Evolutionary conservation across 2,113 vertebrate species (phyloP), one percentile per base, ranked within the genome.

Genomic region (Syngnathus floridae): DNA sequence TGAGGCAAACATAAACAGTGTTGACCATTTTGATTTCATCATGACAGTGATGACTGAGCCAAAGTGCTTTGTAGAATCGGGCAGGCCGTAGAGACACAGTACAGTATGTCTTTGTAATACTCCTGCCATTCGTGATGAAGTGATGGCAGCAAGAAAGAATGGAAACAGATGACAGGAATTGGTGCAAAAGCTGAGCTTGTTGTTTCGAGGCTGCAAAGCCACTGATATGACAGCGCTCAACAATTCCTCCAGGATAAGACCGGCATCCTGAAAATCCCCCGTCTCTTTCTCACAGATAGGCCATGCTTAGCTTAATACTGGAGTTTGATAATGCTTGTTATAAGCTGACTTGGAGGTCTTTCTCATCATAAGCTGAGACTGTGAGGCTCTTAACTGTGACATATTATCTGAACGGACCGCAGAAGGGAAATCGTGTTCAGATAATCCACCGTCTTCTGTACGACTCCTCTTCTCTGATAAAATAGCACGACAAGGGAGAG

Each of bases 311-410:
- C 63, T 71, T 79, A 83, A 77, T 69, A 74, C 62, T 75, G 67
- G 62, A 73, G 72, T 76, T 59, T 73, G 80, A 82, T 78, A 78
- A 75, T 77, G 76, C 65, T 66, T 74, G 74, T 70, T 74, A 65
- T 75, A 71, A 77, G 70, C 55, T 4, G 45, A 79, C 74, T 72
- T 72, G 63, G 72, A 76, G 70, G 72, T 72, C 71, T 67, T 76
- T 41, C 64, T 71, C 71, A 64, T 77, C 66, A 57, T 40, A 70
- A 60, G 62, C 69, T 36, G 73, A 57, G 61, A 76, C 66, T 69
- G 70, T 66, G 67, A 72, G 78, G 68, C 70, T 75, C 66, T 80
- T 77, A 72, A 73, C 35, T 31, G 62, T 19, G 40, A 64, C 56
- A 69, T 51, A 70, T 73, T 72, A 72, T 68, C 64, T 3, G 22